Conservation (phyloP, 2,113 vertebrate species). For the Otus sunia region DNA sequence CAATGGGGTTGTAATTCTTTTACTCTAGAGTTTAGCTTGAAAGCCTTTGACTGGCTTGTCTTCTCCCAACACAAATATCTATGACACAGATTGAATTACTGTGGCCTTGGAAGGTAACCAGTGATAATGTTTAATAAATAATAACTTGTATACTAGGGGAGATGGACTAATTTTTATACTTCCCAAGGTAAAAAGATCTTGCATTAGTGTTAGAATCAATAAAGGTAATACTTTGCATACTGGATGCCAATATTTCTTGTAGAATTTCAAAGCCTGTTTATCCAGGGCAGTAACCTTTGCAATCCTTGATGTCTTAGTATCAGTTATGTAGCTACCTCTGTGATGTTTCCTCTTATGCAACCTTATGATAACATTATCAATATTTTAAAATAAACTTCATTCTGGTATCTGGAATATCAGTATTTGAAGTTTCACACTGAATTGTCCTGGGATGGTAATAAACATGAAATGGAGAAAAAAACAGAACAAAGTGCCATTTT, state of each 20-base stretch:
- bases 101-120: not conserved
- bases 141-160: not conserved
- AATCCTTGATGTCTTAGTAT: not conserved
- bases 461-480: not conserved
- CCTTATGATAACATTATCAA: not conserved
- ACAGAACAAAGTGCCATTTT: not conserved
- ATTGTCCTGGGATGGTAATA: not conserved
- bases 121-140: not conserved
- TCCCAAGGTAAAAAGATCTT: not conserved
- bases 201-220: not conserved
- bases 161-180: not conserved
- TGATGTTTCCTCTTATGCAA: not conserved
- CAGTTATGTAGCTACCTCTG: not conserved
- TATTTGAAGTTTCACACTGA: not conserved
- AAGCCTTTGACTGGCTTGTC: not conserved
- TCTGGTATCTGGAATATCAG: not conserved
- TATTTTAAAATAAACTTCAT: not conserved
- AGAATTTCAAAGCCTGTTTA: not conserved
- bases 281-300: not conserved
- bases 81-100: not conserved
- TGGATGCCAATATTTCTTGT: not conserved
- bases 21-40: not conserved
- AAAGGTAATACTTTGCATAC: not conserved
- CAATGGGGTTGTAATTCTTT: not conserved
- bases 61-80: not conserved